phyloP scores from a whole-genome alignment of 2,888 invertebrate genomes.

The Philereme transversata region DNA sequence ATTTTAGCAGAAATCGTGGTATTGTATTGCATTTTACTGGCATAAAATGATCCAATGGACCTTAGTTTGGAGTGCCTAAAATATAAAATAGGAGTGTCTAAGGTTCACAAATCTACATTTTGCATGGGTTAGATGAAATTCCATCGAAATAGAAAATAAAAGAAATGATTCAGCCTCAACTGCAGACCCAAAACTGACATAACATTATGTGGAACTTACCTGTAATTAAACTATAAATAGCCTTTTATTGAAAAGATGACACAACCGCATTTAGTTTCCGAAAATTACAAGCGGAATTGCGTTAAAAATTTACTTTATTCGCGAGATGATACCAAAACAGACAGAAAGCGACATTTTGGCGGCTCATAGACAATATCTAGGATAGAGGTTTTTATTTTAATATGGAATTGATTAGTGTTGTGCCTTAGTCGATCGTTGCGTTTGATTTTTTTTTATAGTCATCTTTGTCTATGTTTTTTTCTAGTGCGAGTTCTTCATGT shows the following conservation, averaged over 20 bases:
- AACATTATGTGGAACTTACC: conserved; percentile 38
- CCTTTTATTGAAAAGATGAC: conserved; percentile 22
- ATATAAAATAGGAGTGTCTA: not conserved
- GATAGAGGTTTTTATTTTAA: not conserved
- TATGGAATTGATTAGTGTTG: not conserved
- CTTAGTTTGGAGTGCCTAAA: not conserved
- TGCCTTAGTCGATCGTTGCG: not conserved
- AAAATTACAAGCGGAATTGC: conserved; percentile 59
- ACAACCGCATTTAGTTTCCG: conserved; percentile 44
- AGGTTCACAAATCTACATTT: not conserved
- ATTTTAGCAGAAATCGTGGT: conserved; percentile 8
- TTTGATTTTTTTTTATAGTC: conserved; percentile 6
- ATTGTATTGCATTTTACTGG: conserved; percentile 11
- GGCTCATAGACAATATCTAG: conserved; percentile 55
- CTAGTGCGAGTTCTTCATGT: not conserved
- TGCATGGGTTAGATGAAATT: conserved; percentile 16
- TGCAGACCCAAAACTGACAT: conserved; percentile 6
- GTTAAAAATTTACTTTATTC: conserved; percentile 69
- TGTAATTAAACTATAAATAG: conserved; percentile 29
- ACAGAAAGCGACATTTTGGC: conserved; percentile 79
- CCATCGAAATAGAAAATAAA: conserved; percentile 27
- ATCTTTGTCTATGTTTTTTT: conserved; percentile 7
- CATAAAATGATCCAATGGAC: not conserved
- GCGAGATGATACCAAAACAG: conserved; percentile 77
- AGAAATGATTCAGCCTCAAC: conserved; percentile 25